These are phyloP conservation scores for Cephus rjabovi DNA, from an alignment of 2,888 invertebrate species.

Conservation along the genomic window DNA sequence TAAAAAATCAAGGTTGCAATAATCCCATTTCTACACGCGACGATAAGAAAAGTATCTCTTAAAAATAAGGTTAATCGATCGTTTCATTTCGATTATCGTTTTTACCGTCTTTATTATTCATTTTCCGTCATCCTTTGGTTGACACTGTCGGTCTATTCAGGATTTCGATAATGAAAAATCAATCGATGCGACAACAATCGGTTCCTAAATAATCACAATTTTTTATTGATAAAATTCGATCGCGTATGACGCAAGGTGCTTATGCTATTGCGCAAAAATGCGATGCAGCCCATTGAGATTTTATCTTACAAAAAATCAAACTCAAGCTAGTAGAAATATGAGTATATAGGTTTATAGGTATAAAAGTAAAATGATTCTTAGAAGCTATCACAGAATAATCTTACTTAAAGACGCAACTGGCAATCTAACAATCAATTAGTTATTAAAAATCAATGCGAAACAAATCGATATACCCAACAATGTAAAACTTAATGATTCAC, in stretches of 20 bases:
- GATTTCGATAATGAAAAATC: neutral
- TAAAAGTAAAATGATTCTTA: neutral
- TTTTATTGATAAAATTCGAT: neutral
- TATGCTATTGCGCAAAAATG: conserved; percentile 1
- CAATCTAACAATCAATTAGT: neutral
- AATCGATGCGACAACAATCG: too few relatives aligned
- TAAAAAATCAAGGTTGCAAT: neutral
- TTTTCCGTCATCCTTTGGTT: too few relatives aligned
- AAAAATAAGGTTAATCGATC: neutral
- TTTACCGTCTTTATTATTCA: neutral
- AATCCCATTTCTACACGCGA: neutral
- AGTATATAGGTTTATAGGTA: neutral
- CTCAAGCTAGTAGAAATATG: neutral
- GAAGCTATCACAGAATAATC: neutral
- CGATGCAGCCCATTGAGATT: neutral
- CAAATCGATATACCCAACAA: neutral
- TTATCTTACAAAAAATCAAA: neutral
- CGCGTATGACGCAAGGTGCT: neutral
- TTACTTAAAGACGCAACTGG: neutral
- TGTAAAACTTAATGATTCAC: neutral
- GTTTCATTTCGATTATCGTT: neutral
- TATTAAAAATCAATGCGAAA: neutral
- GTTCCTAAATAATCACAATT: neutral
- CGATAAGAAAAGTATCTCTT: neutral
- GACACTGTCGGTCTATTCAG: neutral